Evolutionary conservation across 2,113 vertebrate species (phyloP).

Genomic region (Archocentrus centrarchus): DNA sequence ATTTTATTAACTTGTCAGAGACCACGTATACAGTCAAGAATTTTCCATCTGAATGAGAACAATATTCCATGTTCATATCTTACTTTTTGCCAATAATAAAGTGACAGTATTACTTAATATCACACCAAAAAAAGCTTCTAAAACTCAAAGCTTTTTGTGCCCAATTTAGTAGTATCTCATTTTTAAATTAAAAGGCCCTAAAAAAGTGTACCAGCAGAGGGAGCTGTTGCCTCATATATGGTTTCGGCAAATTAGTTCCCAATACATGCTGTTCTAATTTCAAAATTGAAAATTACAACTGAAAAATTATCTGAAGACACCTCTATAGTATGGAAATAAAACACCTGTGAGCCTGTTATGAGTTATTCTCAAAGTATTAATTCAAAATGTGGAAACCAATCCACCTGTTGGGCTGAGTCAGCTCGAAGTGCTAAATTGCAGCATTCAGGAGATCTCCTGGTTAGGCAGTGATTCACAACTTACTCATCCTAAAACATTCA

Average conservation of each 20-base stretch:
- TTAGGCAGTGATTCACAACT: not conserved
- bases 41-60: not conserved
- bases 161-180: not conserved
- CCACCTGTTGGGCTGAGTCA: not conserved
- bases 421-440: not conserved
- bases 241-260: not conserved
- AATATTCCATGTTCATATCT: rapidly evolving
- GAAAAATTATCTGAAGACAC: not conserved
- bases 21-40: not conserved
- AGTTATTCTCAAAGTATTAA: not conserved
- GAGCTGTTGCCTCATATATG: constrained; percentile 25
- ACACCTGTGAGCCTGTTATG: not conserved
- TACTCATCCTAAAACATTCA: not conserved
- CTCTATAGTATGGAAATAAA: too few species aligned
- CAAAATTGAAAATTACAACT: not conserved
- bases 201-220: constrained; percentile 35
- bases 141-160: not conserved
- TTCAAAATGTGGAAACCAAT: not conserved
- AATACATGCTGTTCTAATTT: rapidly evolving
- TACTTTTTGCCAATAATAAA: not conserved
- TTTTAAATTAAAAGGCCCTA: not conserved
- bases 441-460: not conserved
- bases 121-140: not conserved
- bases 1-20: not conserved
- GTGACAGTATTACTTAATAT: not conserved